Conservation (phyloP, 2,888 invertebrate species). For the Ametastegia equiseti region DNA sequence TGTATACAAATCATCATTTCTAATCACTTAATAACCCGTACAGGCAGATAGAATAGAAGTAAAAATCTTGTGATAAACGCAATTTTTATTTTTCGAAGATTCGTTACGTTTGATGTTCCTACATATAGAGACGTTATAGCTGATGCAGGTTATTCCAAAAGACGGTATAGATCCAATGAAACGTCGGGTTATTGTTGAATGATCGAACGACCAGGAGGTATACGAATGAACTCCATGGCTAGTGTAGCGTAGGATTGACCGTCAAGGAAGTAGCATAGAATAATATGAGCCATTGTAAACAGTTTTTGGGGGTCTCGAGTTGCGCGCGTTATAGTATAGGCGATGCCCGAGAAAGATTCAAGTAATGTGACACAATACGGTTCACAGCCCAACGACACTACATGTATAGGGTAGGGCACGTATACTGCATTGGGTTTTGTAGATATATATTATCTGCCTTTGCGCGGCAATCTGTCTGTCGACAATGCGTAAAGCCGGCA, state of each 20-base stretch:
- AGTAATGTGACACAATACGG: slow-evolving; percentile 36
- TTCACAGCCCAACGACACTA: slow-evolving; percentile 32
- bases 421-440: not conserved
- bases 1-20: no score
- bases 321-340: no score
- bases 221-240: slow-evolving; percentile 11
- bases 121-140: not conserved
- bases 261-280: not conserved
- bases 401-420: slow-evolving; percentile 41
- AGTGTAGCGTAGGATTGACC: slow-evolving; percentile 35
- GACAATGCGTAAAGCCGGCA: slow-evolving; percentile 48
- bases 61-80: no score
- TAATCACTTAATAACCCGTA: no score
- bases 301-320: not conserved
- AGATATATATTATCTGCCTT: slow-evolving; percentile 43
- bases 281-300: slow-evolving; percentile 14
- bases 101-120: no score
- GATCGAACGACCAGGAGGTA: slow-evolving; percentile 1
- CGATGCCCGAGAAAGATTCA: slow-evolving; percentile 20
- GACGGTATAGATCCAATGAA: not conserved
- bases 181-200: not conserved
- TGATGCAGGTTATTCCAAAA: not conserved
- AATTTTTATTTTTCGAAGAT: no score
- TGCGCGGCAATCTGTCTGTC: slow-evolving; percentile 41
- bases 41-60: no score